Evolutionary conservation across 2,888 invertebrate genomes (phyloP).

Genomic region (Microctonus hyperodae): DNA sequence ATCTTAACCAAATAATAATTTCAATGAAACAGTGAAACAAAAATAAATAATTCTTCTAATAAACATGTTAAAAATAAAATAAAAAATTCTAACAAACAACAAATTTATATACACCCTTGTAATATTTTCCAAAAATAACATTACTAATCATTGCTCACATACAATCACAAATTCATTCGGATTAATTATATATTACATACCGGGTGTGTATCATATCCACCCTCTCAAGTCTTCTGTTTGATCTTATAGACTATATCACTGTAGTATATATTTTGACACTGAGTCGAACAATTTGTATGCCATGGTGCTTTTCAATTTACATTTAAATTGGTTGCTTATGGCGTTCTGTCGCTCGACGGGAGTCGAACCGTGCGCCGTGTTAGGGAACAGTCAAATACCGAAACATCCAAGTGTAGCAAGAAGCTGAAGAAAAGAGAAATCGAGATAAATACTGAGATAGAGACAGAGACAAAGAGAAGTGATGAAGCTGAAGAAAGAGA

Average conservation of each 20-base stretch:
- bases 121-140: too few relatives aligned
- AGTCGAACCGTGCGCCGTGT: constrained; percentile 52
- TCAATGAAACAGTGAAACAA: too few relatives aligned
- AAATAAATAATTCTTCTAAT: too few relatives aligned
- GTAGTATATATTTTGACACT: constrained; percentile 62
- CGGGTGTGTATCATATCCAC: constrained; percentile 36
- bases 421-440: constrained; percentile 2
- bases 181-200: neutral
- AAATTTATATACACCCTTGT: too few relatives aligned
- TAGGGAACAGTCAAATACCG: constrained; percentile 61
- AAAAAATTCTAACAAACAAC: too few relatives aligned
- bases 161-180: neutral
- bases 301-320: constrained; percentile 63
- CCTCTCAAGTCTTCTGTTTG: constrained; percentile 60
- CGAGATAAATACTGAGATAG: too few relatives aligned
- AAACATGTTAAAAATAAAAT: too few relatives aligned
- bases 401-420: constrained; percentile 49
- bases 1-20: too few relatives aligned
- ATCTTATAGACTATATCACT: constrained; percentile 54
- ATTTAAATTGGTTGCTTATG: constrained; percentile 64
- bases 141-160: neutral
- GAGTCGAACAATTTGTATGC: constrained; percentile 64
- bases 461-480: neutral
- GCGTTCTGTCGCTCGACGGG: constrained; percentile 61
- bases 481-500: constrained; percentile 6